phyloP scores from a whole-genome alignment of 2,797 vertebrate species.

The Botia almorhae region DNA sequence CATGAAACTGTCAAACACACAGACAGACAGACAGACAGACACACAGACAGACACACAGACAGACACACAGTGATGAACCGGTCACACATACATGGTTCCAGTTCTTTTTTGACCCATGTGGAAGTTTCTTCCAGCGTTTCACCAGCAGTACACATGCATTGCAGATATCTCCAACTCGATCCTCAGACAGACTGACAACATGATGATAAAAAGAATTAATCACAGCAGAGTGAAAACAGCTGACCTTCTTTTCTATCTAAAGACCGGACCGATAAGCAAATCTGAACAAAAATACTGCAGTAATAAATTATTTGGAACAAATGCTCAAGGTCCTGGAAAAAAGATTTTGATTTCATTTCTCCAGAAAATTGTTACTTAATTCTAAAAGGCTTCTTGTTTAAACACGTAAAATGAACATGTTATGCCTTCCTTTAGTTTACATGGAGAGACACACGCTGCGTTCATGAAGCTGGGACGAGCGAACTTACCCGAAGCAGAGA shows the following conservation, averaged over 20 bases:
- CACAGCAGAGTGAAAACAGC: neutral
- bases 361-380: neutral
- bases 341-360: too few species aligned
- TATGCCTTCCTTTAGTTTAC: neutral
- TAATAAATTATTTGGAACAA: neutral
- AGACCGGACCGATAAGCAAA: neutral
- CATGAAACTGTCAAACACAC: too few species aligned
- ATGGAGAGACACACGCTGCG: neutral
- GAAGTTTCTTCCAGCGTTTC: slow-evolving; percentile 85
- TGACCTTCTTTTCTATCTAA: neutral
- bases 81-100: slow-evolving; percentile 80
- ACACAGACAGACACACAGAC: too few species aligned
- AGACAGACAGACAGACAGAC: too few species aligned
- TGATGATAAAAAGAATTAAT: neutral
- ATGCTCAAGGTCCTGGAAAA: too few species aligned
- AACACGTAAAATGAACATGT: neutral
- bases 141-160: slow-evolving; percentile 85
- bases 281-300: neutral
- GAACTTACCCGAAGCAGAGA: slow-evolving; percentile 81
- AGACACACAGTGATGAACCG: too few species aligned
- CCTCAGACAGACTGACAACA: slow-evolving; percentile 75
- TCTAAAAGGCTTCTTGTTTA: neutral
- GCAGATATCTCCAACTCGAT: slow-evolving; percentile 84
- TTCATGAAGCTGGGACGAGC: neutral
- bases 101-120: slow-evolving; percentile 84